Evolutionary conservation across 2,888 invertebrate species (phyloP).

Genomic region (Mylabris sibirica): DNA sequence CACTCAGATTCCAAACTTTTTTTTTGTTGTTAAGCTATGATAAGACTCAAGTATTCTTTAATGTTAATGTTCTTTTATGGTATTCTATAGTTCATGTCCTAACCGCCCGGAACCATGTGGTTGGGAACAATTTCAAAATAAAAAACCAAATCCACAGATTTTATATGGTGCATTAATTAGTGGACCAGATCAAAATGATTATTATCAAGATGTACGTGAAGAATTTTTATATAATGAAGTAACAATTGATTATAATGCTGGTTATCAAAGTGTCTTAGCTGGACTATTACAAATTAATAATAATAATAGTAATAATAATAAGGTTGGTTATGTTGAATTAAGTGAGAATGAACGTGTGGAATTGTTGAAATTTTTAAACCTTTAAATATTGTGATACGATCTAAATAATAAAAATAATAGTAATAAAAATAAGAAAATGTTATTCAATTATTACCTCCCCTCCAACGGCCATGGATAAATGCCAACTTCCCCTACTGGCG

Average conservation of each 20-base stretch:
- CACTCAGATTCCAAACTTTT: too few species aligned
- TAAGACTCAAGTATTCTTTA: too few species aligned
- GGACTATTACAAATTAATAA: constrained; percentile 58
- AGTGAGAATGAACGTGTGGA: constrained; percentile 16
- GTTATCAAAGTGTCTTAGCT: constrained; percentile 65
- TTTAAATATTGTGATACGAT: constrained; percentile 11
- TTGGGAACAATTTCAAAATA: constrained; percentile 61
- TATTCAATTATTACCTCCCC: constrained; percentile 12
- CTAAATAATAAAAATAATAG: not conserved
- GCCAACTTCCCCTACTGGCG: constrained; percentile 7
- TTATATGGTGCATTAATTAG: constrained; percentile 67
- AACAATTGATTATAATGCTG: constrained; percentile 66
- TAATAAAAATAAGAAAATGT: not conserved
- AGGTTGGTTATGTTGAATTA: constrained; percentile 6
- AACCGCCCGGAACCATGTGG: constrained; percentile 62
- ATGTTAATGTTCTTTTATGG: too few species aligned
- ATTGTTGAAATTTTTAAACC: constrained; percentile 18
- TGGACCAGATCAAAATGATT: constrained; percentile 65
- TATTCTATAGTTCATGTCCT: constrained; percentile 64
- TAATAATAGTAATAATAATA: constrained; percentile 20
- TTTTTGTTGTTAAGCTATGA: not conserved
- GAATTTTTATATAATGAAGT: constrained; percentile 67
- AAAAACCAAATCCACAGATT: constrained; percentile 63
- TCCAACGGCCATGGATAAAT: constrained; percentile 16
- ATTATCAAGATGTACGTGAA: constrained; percentile 63